Evolutionary conservation across 2,888 invertebrate species (phyloP).

Genomic region (Dryomyza anilis): DNA sequence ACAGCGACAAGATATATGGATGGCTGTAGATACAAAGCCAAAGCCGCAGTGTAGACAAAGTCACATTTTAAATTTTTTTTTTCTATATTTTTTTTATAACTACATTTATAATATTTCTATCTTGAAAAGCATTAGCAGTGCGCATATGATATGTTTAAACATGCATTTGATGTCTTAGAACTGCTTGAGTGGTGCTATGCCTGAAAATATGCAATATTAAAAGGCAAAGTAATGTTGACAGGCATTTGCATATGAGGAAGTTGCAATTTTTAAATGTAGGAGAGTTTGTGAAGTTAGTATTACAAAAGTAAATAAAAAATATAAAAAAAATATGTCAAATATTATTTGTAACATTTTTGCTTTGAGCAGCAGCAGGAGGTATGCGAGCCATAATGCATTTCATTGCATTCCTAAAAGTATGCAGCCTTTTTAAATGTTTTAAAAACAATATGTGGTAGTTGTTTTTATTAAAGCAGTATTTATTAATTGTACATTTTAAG

Average conservation of each 20-base stretch:
- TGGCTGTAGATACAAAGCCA: background rate
- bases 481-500: no score
- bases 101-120: no score
- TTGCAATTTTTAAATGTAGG: background rate
- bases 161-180: background rate
- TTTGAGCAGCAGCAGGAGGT: no score
- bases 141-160: background rate
- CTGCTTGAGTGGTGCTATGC: background rate
- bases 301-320: background rate
- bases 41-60: background rate
- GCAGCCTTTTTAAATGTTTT: background rate
- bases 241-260: background rate
- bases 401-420: background rate
- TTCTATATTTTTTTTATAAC: no score
- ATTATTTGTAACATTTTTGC: slow-evolving; percentile 7
- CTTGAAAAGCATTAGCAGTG: background rate
- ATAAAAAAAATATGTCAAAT: background rate
- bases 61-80: no score
- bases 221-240: background rate
- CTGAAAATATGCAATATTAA: slow-evolving; percentile 20
- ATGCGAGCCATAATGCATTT: no score
- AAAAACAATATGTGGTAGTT: no score
- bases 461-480: no score
- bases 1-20: background rate
- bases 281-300: background rate